These are phyloP conservation scores for Scortum barcoo DNA, from an alignment of 2,113 vertebrate species.

Conservation along the genomic window DNA sequence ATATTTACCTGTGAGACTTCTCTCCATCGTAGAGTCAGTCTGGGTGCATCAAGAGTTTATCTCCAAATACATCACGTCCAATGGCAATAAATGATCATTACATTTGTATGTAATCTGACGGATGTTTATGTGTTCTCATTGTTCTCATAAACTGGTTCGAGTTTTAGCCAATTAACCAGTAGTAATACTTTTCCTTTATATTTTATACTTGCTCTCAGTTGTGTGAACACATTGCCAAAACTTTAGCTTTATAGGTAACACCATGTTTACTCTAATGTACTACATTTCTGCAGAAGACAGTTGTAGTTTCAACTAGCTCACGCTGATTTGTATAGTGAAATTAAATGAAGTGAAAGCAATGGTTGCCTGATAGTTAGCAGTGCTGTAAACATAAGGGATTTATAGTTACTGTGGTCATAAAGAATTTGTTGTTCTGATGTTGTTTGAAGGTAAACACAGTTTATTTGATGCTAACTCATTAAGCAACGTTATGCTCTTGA, in stretches of 20 bases:
- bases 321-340: background rate
- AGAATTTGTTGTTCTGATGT: background rate
- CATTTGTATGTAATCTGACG: background rate
- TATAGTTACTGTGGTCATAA: background rate
- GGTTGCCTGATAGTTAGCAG: background rate
- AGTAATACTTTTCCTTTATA: background rate
- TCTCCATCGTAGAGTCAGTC: background rate
- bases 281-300: no score
- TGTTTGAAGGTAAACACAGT: background rate
- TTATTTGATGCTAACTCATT: background rate
- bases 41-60: background rate
- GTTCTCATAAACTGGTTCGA: background rate
- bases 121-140: background rate
- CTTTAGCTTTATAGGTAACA: no score
- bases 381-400: background rate
- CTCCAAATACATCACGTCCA: background rate
- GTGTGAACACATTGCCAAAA: background rate
- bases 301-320: background rate
- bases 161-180: background rate
- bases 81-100: background rate
- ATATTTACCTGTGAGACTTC: slow-evolving; percentile 6
- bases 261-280: background rate
- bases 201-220: background rate
- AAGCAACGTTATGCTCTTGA: background rate
- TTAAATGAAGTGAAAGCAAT: background rate